Percentiles rank a stretch among this genome's conserved stretches.
Evolutionary conservation across 2,888 invertebrate species (phyloP).

Genomic region (Pterostichus madidus): DNA sequence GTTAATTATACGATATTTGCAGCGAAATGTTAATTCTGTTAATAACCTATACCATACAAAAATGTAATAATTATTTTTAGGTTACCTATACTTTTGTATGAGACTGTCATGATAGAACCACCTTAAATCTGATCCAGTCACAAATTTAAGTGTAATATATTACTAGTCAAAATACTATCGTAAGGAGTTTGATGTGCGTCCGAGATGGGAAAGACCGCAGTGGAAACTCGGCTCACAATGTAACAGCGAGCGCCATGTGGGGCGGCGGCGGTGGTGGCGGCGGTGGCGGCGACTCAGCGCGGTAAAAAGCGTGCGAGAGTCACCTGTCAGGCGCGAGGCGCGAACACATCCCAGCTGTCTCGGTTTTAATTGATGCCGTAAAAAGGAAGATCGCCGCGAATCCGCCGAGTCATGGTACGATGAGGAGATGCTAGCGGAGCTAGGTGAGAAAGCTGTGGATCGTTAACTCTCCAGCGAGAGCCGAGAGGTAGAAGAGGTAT

Average conservation of each 20-base stretch:
- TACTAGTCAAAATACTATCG: too few species aligned
- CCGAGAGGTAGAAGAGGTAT: too few species aligned
- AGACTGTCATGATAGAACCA: too few species aligned
- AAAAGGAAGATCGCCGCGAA: conserved; percentile 45
- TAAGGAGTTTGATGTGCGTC: too few species aligned
- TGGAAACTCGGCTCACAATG: background rate
- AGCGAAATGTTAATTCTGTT: too few species aligned
- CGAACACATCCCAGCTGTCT: conserved; percentile 54
- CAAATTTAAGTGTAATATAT: too few species aligned
- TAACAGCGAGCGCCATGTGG: conserved; percentile 55
- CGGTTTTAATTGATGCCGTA: conserved; percentile 53
- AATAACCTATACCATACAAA: too few species aligned
- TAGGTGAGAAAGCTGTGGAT: background rate
- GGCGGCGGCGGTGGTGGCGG: conserved; percentile 7
- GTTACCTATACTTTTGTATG: too few species aligned
- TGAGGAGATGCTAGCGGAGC: background rate
- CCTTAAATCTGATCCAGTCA: too few species aligned
- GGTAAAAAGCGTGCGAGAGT: conserved; percentile 33
- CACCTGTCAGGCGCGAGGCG: conserved; percentile 51
- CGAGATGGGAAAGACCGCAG: background rate
- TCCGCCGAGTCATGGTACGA: conserved; percentile 41
- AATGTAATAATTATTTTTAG: too few species aligned
- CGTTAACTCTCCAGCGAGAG: background rate
- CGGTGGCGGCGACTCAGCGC: background rate
- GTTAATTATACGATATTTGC: too few species aligned